phyloP scores from a whole-genome alignment of 2,113 vertebrate genomes.

The Prolemur simus region DNA sequence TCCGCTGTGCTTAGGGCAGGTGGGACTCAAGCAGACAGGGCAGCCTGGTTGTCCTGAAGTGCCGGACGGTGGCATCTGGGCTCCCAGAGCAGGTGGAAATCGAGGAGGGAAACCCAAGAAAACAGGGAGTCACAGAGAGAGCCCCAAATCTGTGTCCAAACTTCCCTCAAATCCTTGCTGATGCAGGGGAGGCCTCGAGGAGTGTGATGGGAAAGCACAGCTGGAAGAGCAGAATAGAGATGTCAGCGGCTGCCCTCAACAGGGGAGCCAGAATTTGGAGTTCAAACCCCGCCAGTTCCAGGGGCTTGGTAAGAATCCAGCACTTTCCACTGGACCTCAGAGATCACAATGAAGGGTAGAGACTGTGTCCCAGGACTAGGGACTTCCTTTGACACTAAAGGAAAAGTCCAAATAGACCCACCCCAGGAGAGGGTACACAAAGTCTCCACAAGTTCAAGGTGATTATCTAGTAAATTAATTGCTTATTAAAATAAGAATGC shows the following conservation, averaged over 20 bases:
- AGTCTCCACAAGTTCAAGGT: background rate
- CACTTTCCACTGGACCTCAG: background rate
- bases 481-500: background rate
- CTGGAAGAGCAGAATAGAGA: background rate
- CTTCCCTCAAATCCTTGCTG: background rate
- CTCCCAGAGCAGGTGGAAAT: background rate
- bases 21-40: fast-evolving
- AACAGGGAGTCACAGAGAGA: background rate
- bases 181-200: background rate
- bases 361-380: background rate
- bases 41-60: fast-evolving
- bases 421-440: background rate
- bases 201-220: background rate
- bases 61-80: fast-evolving
- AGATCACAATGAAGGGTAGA: background rate
- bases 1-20: fast-evolving
- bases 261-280: background rate
- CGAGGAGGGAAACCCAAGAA: no score
- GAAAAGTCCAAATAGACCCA: background rate
- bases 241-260: background rate
- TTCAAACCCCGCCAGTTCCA: background rate
- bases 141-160: fast-evolving
- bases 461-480: background rate
- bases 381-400: background rate
- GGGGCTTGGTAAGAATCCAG: background rate